phyloP scores from a whole-genome alignment of 2,888 invertebrate species.

The Neoscelio sp. region DNA sequence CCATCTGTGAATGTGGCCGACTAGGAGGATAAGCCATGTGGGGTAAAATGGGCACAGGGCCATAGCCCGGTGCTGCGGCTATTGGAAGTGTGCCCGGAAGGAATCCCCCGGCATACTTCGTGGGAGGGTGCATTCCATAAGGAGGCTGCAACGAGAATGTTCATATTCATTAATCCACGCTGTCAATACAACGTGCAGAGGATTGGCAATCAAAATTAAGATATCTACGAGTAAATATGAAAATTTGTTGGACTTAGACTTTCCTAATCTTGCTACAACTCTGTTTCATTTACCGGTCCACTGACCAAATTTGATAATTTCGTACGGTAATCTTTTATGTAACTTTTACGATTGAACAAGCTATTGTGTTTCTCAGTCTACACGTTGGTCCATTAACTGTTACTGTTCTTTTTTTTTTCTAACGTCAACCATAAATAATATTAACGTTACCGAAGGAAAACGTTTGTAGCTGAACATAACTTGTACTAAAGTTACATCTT shows the following conservation, averaged over 20 bases:
- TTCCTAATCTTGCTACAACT: conserved; percentile 22
- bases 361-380: neutral
- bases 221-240: too few species aligned
- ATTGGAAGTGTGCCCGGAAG: conserved; percentile 76
- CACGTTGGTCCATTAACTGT: too few species aligned
- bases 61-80: conserved; percentile 74
- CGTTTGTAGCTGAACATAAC: too few species aligned
- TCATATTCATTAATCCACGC: conserved; percentile 23
- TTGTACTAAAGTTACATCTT: too few species aligned
- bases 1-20: conserved; percentile 79
- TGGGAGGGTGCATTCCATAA: conserved; percentile 76
- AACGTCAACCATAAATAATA: too few species aligned
- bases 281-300: conserved; percentile 23
- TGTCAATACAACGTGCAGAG: neutral
- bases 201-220: too few species aligned
- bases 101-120: conserved; percentile 77
- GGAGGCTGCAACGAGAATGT: conserved; percentile 72
- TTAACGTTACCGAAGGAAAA: too few species aligned
- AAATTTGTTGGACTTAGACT: neutral
- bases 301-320: conserved; percentile 27
- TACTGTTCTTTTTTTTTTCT: too few species aligned
- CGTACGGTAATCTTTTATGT: conserved; percentile 16
- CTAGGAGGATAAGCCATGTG: conserved; percentile 75
- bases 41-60: conserved; percentile 77
- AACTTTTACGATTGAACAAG: neutral